These are phyloP conservation scores for Ophioninae sp. DNA, from an alignment of 2,888 invertebrate genomes.

Conservation along the genomic window DNA sequence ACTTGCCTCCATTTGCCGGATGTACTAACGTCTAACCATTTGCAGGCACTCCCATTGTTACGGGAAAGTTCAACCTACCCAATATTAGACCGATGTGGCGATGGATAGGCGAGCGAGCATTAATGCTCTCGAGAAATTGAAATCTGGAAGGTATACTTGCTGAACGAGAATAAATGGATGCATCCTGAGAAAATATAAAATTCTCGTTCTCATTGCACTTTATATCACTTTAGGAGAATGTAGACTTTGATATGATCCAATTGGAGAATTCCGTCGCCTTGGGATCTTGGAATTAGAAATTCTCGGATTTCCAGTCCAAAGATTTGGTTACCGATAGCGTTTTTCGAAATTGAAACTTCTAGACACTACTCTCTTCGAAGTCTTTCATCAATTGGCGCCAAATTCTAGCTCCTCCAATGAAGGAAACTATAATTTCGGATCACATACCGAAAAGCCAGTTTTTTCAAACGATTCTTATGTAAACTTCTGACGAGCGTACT, in stretches of 20 bases:
- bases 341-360: too few relatives aligned
- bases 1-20: constrained; percentile 25
- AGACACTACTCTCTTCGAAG: too few relatives aligned
- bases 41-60: not conserved
- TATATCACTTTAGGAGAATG: not conserved
- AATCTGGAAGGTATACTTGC: not conserved
- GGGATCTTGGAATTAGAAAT: too few relatives aligned
- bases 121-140: not conserved
- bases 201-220: not conserved
- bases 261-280: not conserved
- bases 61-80: not conserved
- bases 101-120: not conserved
- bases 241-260: not conserved
- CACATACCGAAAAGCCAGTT: not conserved
- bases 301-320: too few relatives aligned
- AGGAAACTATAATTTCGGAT: not conserved
- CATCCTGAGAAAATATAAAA: not conserved
- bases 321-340: too few relatives aligned
- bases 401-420: too few relatives aligned
- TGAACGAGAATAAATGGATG: not conserved
- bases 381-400: too few relatives aligned
- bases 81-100: not conserved
- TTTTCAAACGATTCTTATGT: not conserved
- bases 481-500: not conserved
- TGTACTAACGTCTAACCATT: not conserved